These are phyloP conservation scores for Heliconius sara DNA, from an alignment of 2,888 invertebrate genomes.

Conservation along the genomic window DNA sequence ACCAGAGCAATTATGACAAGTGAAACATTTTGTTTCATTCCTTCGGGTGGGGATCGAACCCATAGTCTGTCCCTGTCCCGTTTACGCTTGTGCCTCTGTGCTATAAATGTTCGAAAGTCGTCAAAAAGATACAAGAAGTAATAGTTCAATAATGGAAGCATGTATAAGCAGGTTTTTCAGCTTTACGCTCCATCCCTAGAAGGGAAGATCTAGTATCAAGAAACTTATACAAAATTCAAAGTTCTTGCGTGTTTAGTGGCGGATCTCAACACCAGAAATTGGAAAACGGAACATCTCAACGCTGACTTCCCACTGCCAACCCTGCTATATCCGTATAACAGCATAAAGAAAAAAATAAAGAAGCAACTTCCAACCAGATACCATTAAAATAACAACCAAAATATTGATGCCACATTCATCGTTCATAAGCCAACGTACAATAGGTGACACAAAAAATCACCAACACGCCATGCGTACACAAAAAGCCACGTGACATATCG, in stretches of 20 bases:
- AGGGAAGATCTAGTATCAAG: too few species aligned
- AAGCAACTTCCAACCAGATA: neutral
- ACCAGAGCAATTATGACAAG: neutral
- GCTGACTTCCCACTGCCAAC: too few species aligned
- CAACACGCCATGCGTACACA: constrained; percentile 20
- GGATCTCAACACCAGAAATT: too few species aligned
- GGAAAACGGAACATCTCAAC: too few species aligned
- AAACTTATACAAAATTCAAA: too few species aligned
- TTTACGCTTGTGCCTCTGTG: neutral
- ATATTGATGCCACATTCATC: constrained; percentile 24
- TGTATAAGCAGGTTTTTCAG: too few species aligned
- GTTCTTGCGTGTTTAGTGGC: too few species aligned
- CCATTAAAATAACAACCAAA: constrained; percentile 21
- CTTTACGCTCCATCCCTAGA: too few species aligned
- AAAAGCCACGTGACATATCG: constrained; percentile 32
- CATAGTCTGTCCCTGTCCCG: neutral
- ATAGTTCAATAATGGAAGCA: too few species aligned
- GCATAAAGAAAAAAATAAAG: neutral
- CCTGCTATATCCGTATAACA: too few species aligned
- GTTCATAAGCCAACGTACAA: constrained; percentile 18
- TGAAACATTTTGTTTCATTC: neutral
- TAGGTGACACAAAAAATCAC: constrained; percentile 24
- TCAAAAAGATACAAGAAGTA: too few species aligned
- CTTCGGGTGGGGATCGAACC: neutral
- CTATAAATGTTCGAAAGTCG: neutral